Percentiles rank a stretch among this genome's conserved stretches.
Evolutionary conservation across 2,888 invertebrate genomes (phyloP).

Genomic region (Gymnosoma rotundatum): DNA sequence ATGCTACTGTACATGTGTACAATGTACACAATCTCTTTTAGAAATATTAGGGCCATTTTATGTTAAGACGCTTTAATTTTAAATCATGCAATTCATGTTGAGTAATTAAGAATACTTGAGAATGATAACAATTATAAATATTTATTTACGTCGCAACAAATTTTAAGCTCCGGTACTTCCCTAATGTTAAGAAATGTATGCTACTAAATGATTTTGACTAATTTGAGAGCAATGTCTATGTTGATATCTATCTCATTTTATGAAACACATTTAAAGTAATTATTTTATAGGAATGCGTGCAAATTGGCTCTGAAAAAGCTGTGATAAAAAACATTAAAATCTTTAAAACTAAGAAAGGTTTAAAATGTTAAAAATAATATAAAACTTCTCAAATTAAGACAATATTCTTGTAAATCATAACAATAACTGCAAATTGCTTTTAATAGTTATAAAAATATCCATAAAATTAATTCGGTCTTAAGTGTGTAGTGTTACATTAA

Average conservation of each 20-base stretch:
- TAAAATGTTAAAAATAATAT: not conserved
- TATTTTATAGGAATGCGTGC: constrained; percentile 39
- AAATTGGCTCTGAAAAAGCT: not conserved
- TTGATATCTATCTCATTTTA: constrained; percentile 31
- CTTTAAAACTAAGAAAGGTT: not conserved
- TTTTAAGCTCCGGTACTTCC: not conserved
- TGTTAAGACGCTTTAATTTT: too few species aligned
- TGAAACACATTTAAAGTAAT: constrained; percentile 42
- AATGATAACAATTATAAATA: too few species aligned
- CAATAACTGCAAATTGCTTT: too few species aligned
- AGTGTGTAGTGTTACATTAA: not conserved
- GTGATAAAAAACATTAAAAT: not conserved
- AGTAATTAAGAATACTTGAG: too few species aligned
- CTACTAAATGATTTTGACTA: constrained; percentile 23
- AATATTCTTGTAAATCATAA: too few species aligned
- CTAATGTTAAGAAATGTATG: not conserved
- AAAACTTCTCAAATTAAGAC: too few species aligned
- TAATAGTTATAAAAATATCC: too few species aligned
- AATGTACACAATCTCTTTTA: too few species aligned
- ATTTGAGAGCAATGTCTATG: constrained; percentile 16
- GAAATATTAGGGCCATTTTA: too few species aligned
- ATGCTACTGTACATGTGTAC: too few species aligned
- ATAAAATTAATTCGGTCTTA: not conserved
- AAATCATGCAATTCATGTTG: too few species aligned
- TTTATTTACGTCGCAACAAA: too few species aligned